Evolutionary conservation across 2,888 invertebrate species (phyloP).

Genomic region (Spodoptera picta): DNA sequence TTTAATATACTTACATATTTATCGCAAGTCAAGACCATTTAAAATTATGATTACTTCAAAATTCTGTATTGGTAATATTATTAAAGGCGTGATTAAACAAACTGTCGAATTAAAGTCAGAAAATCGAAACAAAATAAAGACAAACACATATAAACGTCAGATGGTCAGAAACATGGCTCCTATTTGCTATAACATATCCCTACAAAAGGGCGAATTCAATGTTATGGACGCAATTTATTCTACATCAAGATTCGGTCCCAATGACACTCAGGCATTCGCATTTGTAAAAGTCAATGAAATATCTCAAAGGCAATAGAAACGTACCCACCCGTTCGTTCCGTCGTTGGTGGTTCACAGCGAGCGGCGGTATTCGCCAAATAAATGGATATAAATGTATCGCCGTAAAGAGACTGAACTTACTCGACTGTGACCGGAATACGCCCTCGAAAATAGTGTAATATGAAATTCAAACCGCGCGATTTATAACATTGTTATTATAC

Average conservation of each 20-base stretch:
- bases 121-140: background rate
- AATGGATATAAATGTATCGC: constrained; percentile 73
- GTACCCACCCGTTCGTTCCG: constrained; percentile 69
- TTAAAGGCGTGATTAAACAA: background rate
- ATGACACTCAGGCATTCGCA: constrained; percentile 67
- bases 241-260: constrained; percentile 57
- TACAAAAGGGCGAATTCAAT: constrained; percentile 50
- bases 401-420: constrained; percentile 60
- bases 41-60: constrained; percentile 14
- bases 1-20: constrained; percentile 40
- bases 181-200: constrained; percentile 29
- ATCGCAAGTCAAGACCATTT: constrained; percentile 23
- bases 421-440: constrained; percentile 59
- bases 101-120: background rate
- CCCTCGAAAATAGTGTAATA: constrained; percentile 42
- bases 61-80: too few relatives aligned
- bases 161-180: constrained; percentile 14
- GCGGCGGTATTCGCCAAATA: constrained; percentile 70
- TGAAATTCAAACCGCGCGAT: constrained; percentile 36
- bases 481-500: constrained; percentile 30
- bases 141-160: constrained; percentile 10
- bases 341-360: constrained; percentile 62
- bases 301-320: constrained; percentile 73
- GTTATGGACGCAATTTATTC: constrained; percentile 55
- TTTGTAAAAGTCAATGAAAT: constrained; percentile 76